Evolutionary conservation across 2,113 vertebrate genomes (phyloP), one percentile per base, ranked within the genome.

Genomic region (Setophaga kirtlandii): DNA sequence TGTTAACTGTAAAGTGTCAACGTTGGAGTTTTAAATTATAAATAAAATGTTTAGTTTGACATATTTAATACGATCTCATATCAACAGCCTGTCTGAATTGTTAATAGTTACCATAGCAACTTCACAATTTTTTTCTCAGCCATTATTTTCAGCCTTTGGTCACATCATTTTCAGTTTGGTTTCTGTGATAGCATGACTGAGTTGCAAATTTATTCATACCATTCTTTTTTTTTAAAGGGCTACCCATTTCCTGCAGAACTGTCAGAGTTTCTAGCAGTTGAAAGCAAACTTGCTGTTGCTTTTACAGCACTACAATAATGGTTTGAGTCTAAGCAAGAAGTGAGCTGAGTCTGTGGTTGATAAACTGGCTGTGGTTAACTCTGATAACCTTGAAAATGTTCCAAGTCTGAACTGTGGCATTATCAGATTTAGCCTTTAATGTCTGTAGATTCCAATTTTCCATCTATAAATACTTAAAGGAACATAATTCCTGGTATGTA

Each of bases 71-170:
- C 71, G 76, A 92, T 92, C 88, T 89, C 77, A 35, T 84, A 93
- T 96, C 90, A 96, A 94, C 93, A 96, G 96, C 80, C 88, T 96
- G 93, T 89, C 90, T 94, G 90, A 94, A 90, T 95, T 86, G 83
- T 93, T 95, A 93, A 87, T 95, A 90, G 93, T 95, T 94, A 42
- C 96, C 90, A 96, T 90, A 95, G 96, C 90, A 97, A 96, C 93
- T 50, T 94, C 65, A 65, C 58, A 90, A 52, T 95, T 94, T 95
- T 90, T 82, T 68, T 83, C 86, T 87, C 92, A 81, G 50, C 83
- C 83, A 90, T 96, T 96, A 96, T 90, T 94, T 93, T 75, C 93
- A 91, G 83, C 76, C 68, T 93, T 93, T 92, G 96, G 96, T 93
- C 92, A 82, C 88, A 89, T 83, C 9, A 78, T 89, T 96, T 96